These are phyloP conservation scores for Tipula unca DNA, from an alignment of 2,888 invertebrate genomes.

Conservation along the genomic window DNA sequence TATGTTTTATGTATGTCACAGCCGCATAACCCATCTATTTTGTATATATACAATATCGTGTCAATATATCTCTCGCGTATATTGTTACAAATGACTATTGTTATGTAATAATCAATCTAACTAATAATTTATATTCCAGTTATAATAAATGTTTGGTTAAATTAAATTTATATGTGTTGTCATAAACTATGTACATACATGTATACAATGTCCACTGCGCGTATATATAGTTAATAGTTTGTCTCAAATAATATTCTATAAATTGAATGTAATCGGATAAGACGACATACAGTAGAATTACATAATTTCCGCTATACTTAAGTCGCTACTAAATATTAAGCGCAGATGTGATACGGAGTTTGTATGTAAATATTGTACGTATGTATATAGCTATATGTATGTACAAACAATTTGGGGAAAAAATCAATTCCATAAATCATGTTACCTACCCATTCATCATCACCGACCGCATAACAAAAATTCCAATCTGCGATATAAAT, in stretches of 20 bases:
- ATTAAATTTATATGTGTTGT: neutral
- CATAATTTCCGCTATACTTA: neutral
- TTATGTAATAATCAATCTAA: neutral
- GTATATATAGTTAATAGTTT: neutral
- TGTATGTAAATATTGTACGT: too few relatives aligned
- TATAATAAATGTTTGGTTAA: neutral
- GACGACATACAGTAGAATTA: neutral
- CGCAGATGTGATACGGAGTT: neutral
- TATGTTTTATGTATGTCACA: conserved; percentile 1
- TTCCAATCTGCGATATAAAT: neutral
- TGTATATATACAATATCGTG: neutral
- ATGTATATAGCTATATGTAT: too few relatives aligned
- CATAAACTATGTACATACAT: neutral
- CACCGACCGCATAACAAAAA: neutral
- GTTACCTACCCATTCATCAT: neutral
- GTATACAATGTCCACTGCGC: too few relatives aligned
- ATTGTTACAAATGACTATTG: neutral
- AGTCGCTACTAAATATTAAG: neutral
- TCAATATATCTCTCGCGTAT: neutral
- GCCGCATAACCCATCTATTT: neutral
- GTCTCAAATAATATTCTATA: neutral
- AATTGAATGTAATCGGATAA: conserved; percentile 14
- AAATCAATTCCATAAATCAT: neutral
- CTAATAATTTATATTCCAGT: neutral
- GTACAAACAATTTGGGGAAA: neutral